These are phyloP conservation scores for Pygocentrus nattereri DNA, from an alignment of 2,797 vertebrate species.

Conservation along the genomic window DNA sequence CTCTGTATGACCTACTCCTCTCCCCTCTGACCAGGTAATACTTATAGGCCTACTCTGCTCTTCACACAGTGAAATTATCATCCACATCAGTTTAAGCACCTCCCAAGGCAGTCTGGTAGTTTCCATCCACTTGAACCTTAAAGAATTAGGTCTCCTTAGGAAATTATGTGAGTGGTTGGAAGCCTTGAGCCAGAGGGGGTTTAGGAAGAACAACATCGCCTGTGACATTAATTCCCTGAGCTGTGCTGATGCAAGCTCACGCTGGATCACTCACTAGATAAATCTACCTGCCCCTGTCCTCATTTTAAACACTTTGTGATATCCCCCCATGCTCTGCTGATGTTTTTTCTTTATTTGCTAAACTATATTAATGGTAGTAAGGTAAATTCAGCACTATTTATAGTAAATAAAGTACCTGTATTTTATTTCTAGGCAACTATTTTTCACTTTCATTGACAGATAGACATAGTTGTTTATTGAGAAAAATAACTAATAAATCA, in stretches of 20 bases:
- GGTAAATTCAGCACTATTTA: not conserved
- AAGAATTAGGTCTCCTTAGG: conserved; percentile 80
- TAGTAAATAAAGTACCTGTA: not conserved
- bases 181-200: conserved; percentile 64
- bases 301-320: not conserved
- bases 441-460: not conserved
- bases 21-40: conserved; percentile 19
- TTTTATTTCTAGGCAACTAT: not conserved
- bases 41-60: conserved; percentile 30
- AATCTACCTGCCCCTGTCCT: conserved; percentile 50
- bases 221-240: conserved; percentile 82
- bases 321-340: not conserved
- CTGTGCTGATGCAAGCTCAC: conserved; percentile 72
- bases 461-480: not conserved
- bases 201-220: conserved; percentile 73
- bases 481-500: not conserved
- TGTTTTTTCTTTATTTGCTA: not conserved
- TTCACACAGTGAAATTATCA: not conserved
- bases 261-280: conserved; percentile 69
- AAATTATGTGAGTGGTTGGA: conserved; percentile 71
- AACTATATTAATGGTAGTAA: not conserved
- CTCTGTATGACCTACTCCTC: conserved; percentile 3
- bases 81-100: conserved; percentile 48
- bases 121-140: conserved; percentile 67
- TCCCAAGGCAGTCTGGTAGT: conserved; percentile 52